Base-by-base conservation (phyloP, 1,140 invertebrate genomes). In the Teleopsis dalmanni region DNA sequence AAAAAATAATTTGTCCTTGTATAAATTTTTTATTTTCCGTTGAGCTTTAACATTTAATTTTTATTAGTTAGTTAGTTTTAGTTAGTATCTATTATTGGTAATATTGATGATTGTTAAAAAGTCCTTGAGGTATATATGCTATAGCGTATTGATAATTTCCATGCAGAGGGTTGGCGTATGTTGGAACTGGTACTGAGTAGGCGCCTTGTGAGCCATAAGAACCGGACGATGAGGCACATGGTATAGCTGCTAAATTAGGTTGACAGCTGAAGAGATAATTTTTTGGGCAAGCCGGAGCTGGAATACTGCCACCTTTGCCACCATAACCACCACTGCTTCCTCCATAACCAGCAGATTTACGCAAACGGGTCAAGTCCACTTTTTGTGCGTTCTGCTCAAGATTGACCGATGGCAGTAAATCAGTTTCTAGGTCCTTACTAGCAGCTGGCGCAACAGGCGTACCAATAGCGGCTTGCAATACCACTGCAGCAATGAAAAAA, bases 191-290 rank as follows among this genome's bases (percentile, higher is more conserved):
- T 8, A 31, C 38, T 4, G 48, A 50, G 31, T 50, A 50, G 5
- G 48, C 41, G 4, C 60, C 60, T 11, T 53, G 31, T 9, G 57
- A 62, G 2, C 61, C 57, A 13, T 58, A 41, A 13, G 60, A 58
- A 37, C 56, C 60, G 50, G 60, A 55, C 37, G 63, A 51, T 3
- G 60, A 53, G 7, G 59, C 50, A 50, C 64, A 67, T 42, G 64
- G 59, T 27, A 67, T 64, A 45, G 63, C 63, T 47, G 59, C 53
- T 34, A 67, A 48, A 0, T 57, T 64, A 35, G 64, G 64, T 46
- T 66, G 63, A 56, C 64, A 67, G 51, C 64, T 67, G 61, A 67
- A 67, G 40, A 67, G 51, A 21, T 67, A 67, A 58, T 64, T 67
- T 52, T 62, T 62, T 35, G 64, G 63, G 52, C 64, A 67, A 3